Conservation (phyloP, 2,888 invertebrate species). For the Drosophila quinaria region DNA sequence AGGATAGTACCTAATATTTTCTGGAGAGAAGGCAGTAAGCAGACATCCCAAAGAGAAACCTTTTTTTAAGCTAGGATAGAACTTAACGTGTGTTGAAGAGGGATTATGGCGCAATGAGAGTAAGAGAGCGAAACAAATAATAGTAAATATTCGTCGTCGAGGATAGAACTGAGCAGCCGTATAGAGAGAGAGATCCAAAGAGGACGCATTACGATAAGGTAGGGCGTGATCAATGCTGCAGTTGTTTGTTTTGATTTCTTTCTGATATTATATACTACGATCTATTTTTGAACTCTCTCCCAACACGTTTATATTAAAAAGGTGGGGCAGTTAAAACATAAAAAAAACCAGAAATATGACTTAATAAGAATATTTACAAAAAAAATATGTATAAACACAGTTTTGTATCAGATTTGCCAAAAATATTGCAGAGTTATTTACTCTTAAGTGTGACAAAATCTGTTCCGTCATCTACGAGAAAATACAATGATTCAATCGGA, state of each 20-base stretch:
- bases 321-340: constrained; percentile 3
- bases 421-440: neutral
- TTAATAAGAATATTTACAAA: constrained; percentile 21
- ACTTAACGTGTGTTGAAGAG: neutral
- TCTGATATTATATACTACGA: constrained; percentile 30
- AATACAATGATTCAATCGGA: constrained; percentile 16
- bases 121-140: neutral
- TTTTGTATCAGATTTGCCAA: constrained; percentile 1
- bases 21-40: neutral
- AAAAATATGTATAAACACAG: constrained; percentile 15
- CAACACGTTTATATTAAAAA: constrained; percentile 25
- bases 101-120: neutral
- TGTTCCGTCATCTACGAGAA: constrained; percentile 11
- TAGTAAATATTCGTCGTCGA: neutral
- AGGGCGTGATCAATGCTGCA: constrained; percentile 17
- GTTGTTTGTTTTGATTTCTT: constrained; percentile 24
- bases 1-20: neutral
- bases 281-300: constrained; percentile 15
- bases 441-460: constrained; percentile 1
- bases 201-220: constrained; percentile 8
- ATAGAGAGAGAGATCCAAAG: neutral
- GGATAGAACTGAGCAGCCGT: neutral
- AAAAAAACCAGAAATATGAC: constrained; percentile 39
- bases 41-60: neutral
- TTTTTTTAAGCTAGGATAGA: neutral